These are phyloP conservation scores for Beris morrisii DNA, from an alignment of 2,888 invertebrate genomes.

Conservation along the genomic window DNA sequence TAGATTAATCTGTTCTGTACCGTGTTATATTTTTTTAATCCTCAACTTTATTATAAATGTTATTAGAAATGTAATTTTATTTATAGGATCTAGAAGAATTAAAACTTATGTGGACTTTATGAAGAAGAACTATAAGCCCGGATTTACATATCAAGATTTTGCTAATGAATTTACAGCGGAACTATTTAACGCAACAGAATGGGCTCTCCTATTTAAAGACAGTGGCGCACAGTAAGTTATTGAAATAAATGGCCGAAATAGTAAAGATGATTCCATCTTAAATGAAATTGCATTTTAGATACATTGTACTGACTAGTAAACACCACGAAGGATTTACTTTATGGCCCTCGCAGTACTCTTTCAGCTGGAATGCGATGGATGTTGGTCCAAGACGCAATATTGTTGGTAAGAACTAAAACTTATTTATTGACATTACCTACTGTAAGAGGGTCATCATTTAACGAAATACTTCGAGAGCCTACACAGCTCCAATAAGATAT, in stretches of 20 bases:
- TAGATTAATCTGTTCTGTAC: too few relatives aligned
- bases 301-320: constrained; percentile 82
- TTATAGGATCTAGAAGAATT: constrained; percentile 49
- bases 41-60: too few relatives aligned
- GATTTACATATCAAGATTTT: constrained; percentile 90
- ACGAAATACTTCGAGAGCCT: too few relatives aligned
- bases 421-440: too few relatives aligned
- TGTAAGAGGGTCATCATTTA: too few relatives aligned
- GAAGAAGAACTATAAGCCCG: constrained; percentile 78
- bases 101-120: constrained; percentile 67
- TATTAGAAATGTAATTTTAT: too few relatives aligned
- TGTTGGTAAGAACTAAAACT: constrained; percentile 58
- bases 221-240: constrained; percentile 80
- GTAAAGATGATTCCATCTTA: background rate
- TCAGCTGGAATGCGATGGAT: constrained; percentile 82
- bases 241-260: background rate
- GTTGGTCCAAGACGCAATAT: constrained; percentile 77
- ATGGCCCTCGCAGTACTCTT: constrained; percentile 79
- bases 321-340: constrained; percentile 86
- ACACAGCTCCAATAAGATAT: background rate
- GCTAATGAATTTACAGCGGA: constrained; percentile 86
- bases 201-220: constrained; percentile 79
- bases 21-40: too few relatives aligned
- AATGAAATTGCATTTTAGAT: constrained; percentile 57
- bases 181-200: constrained; percentile 80